phyloP scores from a whole-genome alignment of 2,797 vertebrate genomes.

The Rhyacichthys aspro region DNA sequence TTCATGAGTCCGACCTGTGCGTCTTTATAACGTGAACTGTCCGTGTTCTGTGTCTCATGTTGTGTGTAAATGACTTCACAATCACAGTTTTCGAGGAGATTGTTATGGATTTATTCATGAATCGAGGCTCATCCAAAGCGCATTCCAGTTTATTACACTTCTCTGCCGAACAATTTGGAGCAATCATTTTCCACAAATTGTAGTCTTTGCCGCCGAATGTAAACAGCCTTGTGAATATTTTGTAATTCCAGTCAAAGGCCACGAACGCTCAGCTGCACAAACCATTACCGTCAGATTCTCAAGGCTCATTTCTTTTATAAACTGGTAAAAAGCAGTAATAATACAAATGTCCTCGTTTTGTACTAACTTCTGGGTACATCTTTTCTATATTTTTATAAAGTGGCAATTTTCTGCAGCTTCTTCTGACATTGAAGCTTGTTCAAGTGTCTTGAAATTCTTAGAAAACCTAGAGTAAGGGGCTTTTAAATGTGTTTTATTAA shows the following conservation, averaged over 20 bases:
- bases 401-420: no score
- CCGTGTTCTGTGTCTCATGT: conserved; percentile 13
- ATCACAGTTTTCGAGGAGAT: conserved; percentile 24
- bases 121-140: conserved; percentile 14
- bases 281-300: background rate
- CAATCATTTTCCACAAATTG: conserved; percentile 36
- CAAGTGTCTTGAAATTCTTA: no score
- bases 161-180: conserved; percentile 23
- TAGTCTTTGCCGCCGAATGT: conserved; percentile 19
- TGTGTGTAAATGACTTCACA: conserved; percentile 37
- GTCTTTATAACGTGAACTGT: no score
- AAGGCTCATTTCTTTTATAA: background rate
- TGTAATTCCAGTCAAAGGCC: conserved; percentile 22
- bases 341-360: background rate
- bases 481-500: no score
- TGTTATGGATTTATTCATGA: conserved; percentile 69
- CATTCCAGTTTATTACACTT: conserved; percentile 28
- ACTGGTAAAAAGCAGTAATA: background rate
- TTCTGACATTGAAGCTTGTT: no score
- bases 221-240: conserved; percentile 6
- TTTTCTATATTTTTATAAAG: no score
- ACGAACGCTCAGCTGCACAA: background rate
- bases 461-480: no score
- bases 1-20: no score
- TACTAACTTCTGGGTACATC: background rate